Evolutionary conservation across 2,113 vertebrate species (phyloP), one percentile per base, ranked within the genome.

Genomic region (Martes martes): DNA sequence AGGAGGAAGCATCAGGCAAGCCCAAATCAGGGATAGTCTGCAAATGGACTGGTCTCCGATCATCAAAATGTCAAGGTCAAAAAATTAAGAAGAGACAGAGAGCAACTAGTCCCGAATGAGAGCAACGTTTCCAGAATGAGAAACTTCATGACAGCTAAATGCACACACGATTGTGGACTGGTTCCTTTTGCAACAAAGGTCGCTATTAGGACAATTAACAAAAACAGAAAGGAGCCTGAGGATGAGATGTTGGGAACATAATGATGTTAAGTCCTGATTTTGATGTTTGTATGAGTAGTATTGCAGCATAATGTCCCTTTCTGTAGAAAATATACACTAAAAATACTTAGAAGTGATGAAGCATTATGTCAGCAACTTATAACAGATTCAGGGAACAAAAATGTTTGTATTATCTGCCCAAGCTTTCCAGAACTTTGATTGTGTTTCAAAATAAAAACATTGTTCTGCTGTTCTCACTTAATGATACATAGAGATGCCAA

Each of bases 351-450:
- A 96, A 9, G 31, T 42, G 6, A 69, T 47, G 6, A 15, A 78
- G 26, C 42, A 57, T 45, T 33, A 73, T 39, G 57, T 57, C 36
- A 86, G 42, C 52, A 76, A 76, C 23, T 45, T 76, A 76, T 11
- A 73, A 91, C 78, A 63, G 4, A 33, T 33, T 89, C 24, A 52
- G 33, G 3, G 61, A 59, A 63, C 52, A 67, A 94, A 39, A 3
- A 4, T 21, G 80, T 97, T 73, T 21, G 50, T 86, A 78, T 71
- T 88, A 63, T 63, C 91, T 15, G 23, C 89, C 63, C 47, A 59
- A 42, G 11, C n/a, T 36, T 96, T 96, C 89, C 76, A 1, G 76
- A 69, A 81, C 26, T 88, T 67, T 89, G 86, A 96, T 50, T 89
- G 33, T 61, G 28, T 85, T 91, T 69, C 71, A 86, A 86, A 95